Evolutionary conservation across 2,113 vertebrate genomes (phyloP).

Genomic region (Maccullochella peelii): DNA sequence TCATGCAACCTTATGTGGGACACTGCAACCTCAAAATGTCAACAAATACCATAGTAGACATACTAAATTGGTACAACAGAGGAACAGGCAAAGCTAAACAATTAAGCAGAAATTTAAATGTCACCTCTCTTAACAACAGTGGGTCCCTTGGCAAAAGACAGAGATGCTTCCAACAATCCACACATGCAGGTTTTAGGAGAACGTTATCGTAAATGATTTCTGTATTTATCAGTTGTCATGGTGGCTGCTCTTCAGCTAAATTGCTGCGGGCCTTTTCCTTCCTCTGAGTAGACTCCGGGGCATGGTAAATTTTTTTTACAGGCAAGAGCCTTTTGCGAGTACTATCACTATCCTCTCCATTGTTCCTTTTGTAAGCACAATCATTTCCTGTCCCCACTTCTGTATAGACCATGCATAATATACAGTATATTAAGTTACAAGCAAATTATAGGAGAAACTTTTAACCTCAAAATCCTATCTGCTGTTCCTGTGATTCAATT

Average conservation of each 20-base stretch:
- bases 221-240: conserved; percentile 62
- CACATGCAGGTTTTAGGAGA: conserved; percentile 21
- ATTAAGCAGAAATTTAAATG: conserved; percentile 25
- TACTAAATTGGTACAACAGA: conserved; percentile 3
- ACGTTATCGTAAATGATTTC: conserved; percentile 40
- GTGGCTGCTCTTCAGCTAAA: conserved; percentile 60
- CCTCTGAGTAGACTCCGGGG: conserved; percentile 49
- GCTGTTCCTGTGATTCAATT: neutral
- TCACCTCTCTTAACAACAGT: conserved; percentile 6
- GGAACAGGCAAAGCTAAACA: conserved; percentile 21
- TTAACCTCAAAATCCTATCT: neutral
- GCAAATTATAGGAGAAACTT: neutral
- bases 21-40: conserved; percentile 1
- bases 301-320: conserved; percentile 50
- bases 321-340: conserved; percentile 31
- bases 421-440: neutral
- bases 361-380: conserved; percentile 14
- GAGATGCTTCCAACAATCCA: conserved; percentile 9
- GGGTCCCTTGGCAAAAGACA: conserved; percentile 15
- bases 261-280: conserved; percentile 54
- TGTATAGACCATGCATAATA: neutral
- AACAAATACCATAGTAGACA: neutral
- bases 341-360: neutral
- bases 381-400: conserved; percentile 16
- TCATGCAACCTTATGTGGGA: neutral